These are phyloP conservation scores for Morelia viridis DNA, from an alignment of 2,797 vertebrate species.

Conservation along the genomic window DNA sequence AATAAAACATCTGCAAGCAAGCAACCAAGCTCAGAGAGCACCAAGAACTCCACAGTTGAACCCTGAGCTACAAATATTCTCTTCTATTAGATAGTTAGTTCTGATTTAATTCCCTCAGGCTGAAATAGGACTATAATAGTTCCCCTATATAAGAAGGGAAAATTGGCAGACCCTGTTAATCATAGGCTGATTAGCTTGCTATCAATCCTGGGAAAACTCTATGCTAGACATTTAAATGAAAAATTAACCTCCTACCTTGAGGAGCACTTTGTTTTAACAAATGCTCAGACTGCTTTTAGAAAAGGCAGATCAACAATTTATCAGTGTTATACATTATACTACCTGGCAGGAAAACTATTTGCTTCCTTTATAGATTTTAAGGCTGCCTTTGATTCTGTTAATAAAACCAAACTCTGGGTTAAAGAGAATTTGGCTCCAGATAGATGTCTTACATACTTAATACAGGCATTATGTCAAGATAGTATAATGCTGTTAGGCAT, in stretches of 20 bases:
- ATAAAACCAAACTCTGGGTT: not conserved
- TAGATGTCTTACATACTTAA: not conserved
- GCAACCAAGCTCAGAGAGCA: not conserved
- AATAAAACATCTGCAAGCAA: not conserved
- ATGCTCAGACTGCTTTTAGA: not conserved
- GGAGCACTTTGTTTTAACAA: not conserved
- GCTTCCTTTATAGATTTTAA: not conserved
- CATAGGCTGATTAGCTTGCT: not conserved
- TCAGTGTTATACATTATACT: not conserved
- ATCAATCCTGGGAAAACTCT: not conserved
- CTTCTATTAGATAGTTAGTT: not conserved
- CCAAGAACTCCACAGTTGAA: not conserved
- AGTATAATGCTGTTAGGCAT: not conserved
- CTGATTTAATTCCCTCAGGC: not conserved
- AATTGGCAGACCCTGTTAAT: not conserved
- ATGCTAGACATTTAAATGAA: not conserved
- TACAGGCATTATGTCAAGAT: not conserved
- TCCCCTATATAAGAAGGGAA: not conserved
- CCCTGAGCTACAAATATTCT: not conserved
- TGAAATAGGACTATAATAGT: not conserved
- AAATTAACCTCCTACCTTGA: not conserved
- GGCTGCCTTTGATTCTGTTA: not conserved
- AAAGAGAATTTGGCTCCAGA: not conserved
- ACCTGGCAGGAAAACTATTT: not conserved
- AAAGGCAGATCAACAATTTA: not conserved